A percentile compares a stretch with the other conserved stretches of the same genome.
These are phyloP conservation scores for Calosoma granatense DNA, from an alignment of 1,140 invertebrate species.

Conservation along the genomic window DNA sequence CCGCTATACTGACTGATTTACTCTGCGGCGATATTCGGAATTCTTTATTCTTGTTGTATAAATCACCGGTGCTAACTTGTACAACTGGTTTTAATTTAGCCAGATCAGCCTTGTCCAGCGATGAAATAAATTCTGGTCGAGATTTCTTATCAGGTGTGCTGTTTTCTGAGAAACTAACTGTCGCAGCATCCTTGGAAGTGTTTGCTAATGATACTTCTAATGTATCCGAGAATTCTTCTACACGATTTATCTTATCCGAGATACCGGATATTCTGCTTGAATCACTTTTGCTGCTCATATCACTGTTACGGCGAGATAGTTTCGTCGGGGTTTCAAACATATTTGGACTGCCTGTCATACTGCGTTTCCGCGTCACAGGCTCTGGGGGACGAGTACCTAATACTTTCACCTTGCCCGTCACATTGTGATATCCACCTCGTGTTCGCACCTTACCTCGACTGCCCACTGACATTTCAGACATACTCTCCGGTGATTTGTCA, in stretches of 20 bases:
- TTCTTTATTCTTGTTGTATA: conserved; percentile 11
- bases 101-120: too few relatives aligned
- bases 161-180: neutral
- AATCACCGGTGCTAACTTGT: conserved; percentile 19
- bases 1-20: conserved; percentile 21
- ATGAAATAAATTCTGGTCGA: neutral
- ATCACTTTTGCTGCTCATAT: conserved; percentile 22
- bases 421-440: neutral
- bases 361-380: too few relatives aligned
- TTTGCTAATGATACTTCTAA: conserved; percentile 23
- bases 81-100: conserved; percentile 19
- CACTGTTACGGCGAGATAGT: conserved; percentile 21
- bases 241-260: conserved; percentile 24
- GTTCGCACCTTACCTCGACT: neutral
- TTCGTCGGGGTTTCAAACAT: conserved; percentile 12
- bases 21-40: conserved; percentile 16
- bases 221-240: conserved; percentile 19
- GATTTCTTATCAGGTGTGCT: neutral
- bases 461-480: neutral
- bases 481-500: neutral
- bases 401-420: too few relatives aligned
- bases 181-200: neutral
- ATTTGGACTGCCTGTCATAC: neutral
- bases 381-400: too few relatives aligned
- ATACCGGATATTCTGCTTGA: conserved; percentile 17